Base-by-base conservation (phyloP, 2,797 vertebrate species). In the Cuculus canorus region DNA sequence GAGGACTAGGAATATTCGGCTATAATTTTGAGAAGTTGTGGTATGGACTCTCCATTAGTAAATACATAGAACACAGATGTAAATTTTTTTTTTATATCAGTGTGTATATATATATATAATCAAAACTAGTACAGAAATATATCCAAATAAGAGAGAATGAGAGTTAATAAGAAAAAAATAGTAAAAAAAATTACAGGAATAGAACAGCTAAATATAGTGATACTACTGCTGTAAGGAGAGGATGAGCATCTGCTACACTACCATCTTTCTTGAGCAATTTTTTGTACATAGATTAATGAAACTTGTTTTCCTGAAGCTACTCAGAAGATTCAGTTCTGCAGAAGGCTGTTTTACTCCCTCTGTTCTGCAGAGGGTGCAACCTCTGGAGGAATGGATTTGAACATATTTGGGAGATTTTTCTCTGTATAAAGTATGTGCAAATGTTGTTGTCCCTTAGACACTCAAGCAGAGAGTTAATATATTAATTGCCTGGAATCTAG, bases 141-240 rank as follows among this genome's bases (percentile, higher is more conserved):
- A 47, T 56, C 57, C 0, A 0, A 66, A 15, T 65, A 10, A 59
- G 13, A 83, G 25, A 75, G 30, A 7, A 17, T 50, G 28, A 65
- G 22, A 65, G 22, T 70, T 63, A 76, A 56, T 41, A 27, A 60
- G 45, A 61, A 54, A 86, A 64, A 70, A 9, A 17, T 2, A 41
- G 39, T 32, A 11, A 14, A 54, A 69, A 90, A 75, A 80, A 63
- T 50, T 35, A 21, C 24, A 52, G 48, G 35, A 75, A n/a, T 30
- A 72, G 19, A 59, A 63, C 10, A 72, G 13, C 12, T 39, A 48
- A 50, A 32, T 16, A 12, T 30, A 68, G 23, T 13, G 11, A 5
- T 33, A 4, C 57, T 33, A 4, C 57, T 33, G 30, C 22, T 60
- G 6, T 73, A 64, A 53, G 18, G 50, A 45, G 30, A 53, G 48